Evolutionary conservation across 35 echinoderm and acorn worm genomes (phyloP).

Genomic region (Nesometra sesokonis): DNA sequence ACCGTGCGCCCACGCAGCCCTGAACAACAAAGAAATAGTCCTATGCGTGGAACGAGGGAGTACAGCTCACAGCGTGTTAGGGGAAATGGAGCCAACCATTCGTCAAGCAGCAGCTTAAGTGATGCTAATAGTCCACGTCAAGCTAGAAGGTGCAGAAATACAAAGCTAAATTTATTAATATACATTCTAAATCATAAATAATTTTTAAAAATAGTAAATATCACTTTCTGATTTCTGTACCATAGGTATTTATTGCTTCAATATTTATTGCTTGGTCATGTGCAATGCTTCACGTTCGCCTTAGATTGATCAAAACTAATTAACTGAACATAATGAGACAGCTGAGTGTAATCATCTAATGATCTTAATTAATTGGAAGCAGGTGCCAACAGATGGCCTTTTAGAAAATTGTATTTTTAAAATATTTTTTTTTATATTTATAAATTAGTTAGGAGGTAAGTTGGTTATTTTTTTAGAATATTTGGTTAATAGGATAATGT

Average conservation of each 20-base stretch:
- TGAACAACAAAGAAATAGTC: neutral
- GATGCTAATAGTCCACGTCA: constrained; percentile 45
- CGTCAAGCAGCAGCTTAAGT: neutral
- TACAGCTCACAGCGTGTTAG: neutral
- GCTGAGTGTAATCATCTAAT: neutral
- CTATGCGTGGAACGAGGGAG: neutral
- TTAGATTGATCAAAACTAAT: neutral
- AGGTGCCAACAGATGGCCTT: neutral
- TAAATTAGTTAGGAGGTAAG: too few species aligned
- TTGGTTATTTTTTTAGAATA: too few species aligned
- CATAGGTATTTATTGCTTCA: too few species aligned
- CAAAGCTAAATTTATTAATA: neutral
- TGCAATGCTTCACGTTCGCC: neutral
- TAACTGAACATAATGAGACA: neutral
- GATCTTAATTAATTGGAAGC: neutral
- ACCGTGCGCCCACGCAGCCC: constrained; percentile 26
- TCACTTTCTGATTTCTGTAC: too few species aligned
- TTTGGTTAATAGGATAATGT: too few species aligned
- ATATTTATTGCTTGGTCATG: neutral
- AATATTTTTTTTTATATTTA: too few species aligned
- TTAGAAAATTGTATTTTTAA: too few species aligned
- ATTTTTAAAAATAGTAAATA: neutral
- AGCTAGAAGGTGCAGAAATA: constrained; percentile 34
- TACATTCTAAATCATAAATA: too few species aligned
- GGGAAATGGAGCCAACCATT: neutral